Conservation (phyloP, 2,113 vertebrate genomes). For the Dendrocopos noguchii region DNA sequence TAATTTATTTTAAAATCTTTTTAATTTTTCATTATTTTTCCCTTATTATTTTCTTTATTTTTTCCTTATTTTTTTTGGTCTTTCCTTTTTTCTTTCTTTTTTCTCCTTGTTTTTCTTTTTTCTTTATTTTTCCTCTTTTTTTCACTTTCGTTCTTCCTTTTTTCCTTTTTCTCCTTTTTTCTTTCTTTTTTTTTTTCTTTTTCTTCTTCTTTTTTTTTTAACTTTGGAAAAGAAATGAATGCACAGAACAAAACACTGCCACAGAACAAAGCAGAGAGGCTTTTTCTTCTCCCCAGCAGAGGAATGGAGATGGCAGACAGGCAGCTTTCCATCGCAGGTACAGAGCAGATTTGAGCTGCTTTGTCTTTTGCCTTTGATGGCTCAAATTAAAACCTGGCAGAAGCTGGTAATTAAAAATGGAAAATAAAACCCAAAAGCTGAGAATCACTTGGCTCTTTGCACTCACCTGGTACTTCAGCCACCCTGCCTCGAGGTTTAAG, state of each 20-base stretch:
- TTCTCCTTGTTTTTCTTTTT: too few species aligned
- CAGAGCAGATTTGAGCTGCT: background rate
- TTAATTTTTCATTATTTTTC: too few species aligned
- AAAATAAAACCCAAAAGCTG: background rate
- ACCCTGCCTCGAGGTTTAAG: background rate
- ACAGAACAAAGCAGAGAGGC: constrained; percentile 41
- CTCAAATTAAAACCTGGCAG: constrained; percentile 6
- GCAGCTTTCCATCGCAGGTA: background rate
- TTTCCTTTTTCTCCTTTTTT: too few species aligned
- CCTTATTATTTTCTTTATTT: too few species aligned
- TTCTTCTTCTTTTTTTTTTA: too few species aligned
- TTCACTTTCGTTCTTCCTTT: too few species aligned
- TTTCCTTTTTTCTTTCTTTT: too few species aligned
- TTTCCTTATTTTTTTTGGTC: too few species aligned
- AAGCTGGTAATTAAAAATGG: constrained; percentile 33
- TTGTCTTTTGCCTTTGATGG: constrained; percentile 41
- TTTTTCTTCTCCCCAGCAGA: constrained; percentile 23
- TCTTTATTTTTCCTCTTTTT: too few species aligned
- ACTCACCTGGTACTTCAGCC: background rate
- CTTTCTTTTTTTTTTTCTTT: too few species aligned
- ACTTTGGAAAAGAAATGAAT: constrained; percentile 10
- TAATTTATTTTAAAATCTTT: too few species aligned
- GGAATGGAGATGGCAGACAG: background rate
- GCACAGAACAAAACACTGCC: background rate
- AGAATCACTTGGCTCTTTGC: background rate